Evolutionary conservation across 2,113 vertebrate genomes (phyloP), one percentile per base, ranked within the genome.

Genomic region (Scortum barcoo): DNA sequence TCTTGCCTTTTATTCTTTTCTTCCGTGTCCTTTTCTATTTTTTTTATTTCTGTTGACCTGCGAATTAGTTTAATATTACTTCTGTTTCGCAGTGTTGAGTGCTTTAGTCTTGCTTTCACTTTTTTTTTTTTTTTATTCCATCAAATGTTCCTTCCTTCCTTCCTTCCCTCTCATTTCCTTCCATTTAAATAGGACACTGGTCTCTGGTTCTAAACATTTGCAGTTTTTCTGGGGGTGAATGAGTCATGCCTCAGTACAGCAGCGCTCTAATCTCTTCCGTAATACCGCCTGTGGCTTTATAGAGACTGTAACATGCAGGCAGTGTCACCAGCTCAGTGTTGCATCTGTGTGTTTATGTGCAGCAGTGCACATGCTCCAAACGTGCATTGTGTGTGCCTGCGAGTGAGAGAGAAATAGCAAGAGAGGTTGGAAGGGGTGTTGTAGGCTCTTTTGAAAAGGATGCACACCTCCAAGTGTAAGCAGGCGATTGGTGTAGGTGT

Each of bases 401-500:
- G 3, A 79, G 53, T 36, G 51, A 66, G 63, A 63, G 42, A 80
- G 56, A 69, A 53, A 26, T 46, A 3, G 1, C 61, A 58, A 26
- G 50, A 46, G 72, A 44, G 53, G 57, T 60, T 73, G 48, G 61
- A 28, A 42, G 72, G 74, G 66, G 69, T 79, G 84, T 57, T 76
- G 76, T 78, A 42, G 75, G 78, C 65, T 87, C 71, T 80, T 84
- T 76, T 76, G 63, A 82, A 89, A 86, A 86, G 72, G 78, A 92
- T 84, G 72, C 79, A 71, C 76, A 72, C 88, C 84, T 89, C 75
- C 84, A 48, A 85, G 58, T 74, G 84, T 67, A 71, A 87, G 87
- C 86, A 71, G 75, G 76, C 78, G 76, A 87, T 85, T 68, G 81
- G 88, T 86, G 94, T 92, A 92, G 93, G 92, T 90, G 94, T 92